A percentile compares a stretch with the other conserved stretches of the same genome.
Conservation (phyloP, 1,140 invertebrate species). For the Drosophila quadrilineata region DNA sequence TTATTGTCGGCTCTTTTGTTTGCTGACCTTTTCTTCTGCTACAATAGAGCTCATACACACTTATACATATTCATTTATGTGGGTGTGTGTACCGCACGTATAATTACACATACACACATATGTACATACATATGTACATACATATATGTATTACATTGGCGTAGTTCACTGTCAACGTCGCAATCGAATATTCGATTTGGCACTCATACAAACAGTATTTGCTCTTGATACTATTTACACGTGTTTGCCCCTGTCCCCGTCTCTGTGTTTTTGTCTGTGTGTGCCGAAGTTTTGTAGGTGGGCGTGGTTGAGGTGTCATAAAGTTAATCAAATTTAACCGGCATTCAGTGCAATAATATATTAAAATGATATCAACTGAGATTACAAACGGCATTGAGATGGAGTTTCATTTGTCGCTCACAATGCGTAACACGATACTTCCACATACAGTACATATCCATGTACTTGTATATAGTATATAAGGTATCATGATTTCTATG, state of each 20-base stretch:
- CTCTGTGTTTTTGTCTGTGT: not conserved
- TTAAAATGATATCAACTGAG: slow-evolving; percentile 47
- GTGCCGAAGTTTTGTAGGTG: not conserved
- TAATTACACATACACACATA: slow-evolving; percentile 2
- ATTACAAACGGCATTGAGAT: slow-evolving; percentile 57
- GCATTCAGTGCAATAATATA: slow-evolving; percentile 35
- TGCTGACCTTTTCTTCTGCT: slow-evolving; percentile 58
- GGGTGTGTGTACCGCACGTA: not conserved
- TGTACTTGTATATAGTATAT: too few species aligned
- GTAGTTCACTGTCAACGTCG: slow-evolving; percentile 18
- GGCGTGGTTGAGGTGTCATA: slow-evolving; percentile 9
- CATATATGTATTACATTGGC: slow-evolving; percentile 11
- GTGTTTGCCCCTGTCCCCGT: slow-evolving; percentile 40
- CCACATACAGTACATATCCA: not conserved
- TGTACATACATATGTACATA: not conserved
- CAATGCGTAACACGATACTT: slow-evolving; percentile 42
- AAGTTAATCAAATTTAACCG: slow-evolving; percentile 50
- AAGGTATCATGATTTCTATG: too few species aligned
- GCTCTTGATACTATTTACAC: slow-evolving; percentile 60
- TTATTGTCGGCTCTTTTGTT: slow-evolving; percentile 53
- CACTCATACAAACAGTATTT: slow-evolving; percentile 39
- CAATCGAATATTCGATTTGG: slow-evolving; percentile 41
- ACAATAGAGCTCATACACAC: slow-evolving; percentile 41
- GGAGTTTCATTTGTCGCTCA: slow-evolving; percentile 23
- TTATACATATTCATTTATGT: not conserved